Conservation (phyloP, 2,113 vertebrate species). For the Lethenteron camtschaticum region DNA sequence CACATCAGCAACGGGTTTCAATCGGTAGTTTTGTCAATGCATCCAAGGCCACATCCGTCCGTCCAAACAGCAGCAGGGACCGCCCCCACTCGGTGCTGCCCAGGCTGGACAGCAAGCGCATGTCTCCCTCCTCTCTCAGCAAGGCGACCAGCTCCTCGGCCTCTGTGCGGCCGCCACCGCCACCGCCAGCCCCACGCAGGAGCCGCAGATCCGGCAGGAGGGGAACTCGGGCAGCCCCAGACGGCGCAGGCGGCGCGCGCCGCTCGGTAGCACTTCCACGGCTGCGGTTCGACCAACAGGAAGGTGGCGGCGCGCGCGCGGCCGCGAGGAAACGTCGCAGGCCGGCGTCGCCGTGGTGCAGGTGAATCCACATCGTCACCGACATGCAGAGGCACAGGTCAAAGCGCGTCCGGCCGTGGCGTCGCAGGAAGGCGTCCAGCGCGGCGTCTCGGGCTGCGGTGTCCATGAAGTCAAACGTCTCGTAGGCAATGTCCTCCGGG, state of each 20-base stretch:
- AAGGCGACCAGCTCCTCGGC: constrained; percentile 21
- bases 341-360: constrained; percentile 53
- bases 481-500: constrained; percentile 36
- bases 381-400: constrained; percentile 60
- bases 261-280: constrained; percentile 70
- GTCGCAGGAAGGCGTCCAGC: constrained; percentile 28
- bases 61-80: constrained; percentile 42
- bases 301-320: constrained; percentile 35
- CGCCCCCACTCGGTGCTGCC: constrained; percentile 61
- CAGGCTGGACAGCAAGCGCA: constrained; percentile 47
- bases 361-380: constrained; percentile 85
- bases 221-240: constrained; percentile 46
- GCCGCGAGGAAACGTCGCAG: constrained; percentile 36
- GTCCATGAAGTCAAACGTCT: constrained; percentile 46
- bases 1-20: too few species aligned
- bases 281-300: constrained; percentile 63
- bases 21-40: too few species aligned
- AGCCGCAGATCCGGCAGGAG: constrained; percentile 49
- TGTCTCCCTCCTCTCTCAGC: constrained; percentile 33
- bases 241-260: constrained; percentile 59
- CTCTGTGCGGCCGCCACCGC: constrained; percentile 10
- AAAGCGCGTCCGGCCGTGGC: constrained; percentile 30
- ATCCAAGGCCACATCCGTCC: background rate
- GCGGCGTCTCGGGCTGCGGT: constrained; percentile 14
- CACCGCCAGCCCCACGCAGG: constrained; percentile 31